Base-by-base conservation (phyloP, 2,888 invertebrate species). In the Calephelis perditalis region DNA sequence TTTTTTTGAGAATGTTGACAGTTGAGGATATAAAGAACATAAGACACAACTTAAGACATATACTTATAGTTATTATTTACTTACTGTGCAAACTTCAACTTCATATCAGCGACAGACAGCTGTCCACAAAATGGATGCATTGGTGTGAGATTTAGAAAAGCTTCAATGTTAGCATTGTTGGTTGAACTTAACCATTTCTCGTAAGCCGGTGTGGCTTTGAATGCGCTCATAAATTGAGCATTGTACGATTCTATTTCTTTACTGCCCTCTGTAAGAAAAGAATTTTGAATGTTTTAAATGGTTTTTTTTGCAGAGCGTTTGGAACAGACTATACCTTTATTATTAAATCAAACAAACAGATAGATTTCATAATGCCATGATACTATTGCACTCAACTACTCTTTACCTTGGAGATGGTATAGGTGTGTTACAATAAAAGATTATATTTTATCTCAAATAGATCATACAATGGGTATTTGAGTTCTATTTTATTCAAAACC, bases 111-210 rank as follows among this genome's bases (percentile, higher is more conserved):
- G 26, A 99, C 96, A 12, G 97, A 98, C 10, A 99, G 86, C 71
- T 98, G 97, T 0, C 99, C 99, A 58, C 97, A 96, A 86, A 97
- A 98, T 0, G 98, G 98, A 91, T 99, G 99, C 11, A 97, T 95
- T 5, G 96, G 94, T 63, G 92, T 92, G n/a, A 95, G 89, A 69
- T 91, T 92, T 64, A 95, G 90, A 69, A 97, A 94, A 44, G 94
- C 92, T 62, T 93, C 92, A 58, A 93, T 90, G 11, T 94, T 92
- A 0, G 92, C 92, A 67, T 79, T 80, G 68, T 92, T 92, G n/a
- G 89, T 91, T 52, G 83, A 81, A 70, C 91, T 92, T 64, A 94
- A 78, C 98, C 99, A 99, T 67, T 94, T 92, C 74, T 95, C 94
- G 80, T 96, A 99, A 73, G 97, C 98, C 71, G 96, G 95, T 0